phyloP scores from a whole-genome alignment of 1,140 invertebrate genomes.

The Penaeus indicus region DNA sequence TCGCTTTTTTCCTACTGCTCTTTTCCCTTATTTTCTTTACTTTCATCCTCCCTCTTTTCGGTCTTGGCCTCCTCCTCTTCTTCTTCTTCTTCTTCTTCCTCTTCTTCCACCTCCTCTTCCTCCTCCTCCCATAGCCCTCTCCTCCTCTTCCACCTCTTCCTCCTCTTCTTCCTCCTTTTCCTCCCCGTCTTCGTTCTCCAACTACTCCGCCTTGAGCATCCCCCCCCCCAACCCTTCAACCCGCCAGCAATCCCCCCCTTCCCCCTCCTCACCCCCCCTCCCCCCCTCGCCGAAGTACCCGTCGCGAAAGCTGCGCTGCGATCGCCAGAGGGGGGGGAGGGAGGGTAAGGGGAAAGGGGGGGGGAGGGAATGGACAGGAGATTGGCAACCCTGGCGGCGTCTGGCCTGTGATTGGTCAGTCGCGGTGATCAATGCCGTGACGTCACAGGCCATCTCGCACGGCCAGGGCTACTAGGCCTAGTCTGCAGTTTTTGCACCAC shows the following conservation, averaged over 20 bases:
- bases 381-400: conserved; percentile 25
- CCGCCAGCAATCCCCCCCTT: too few species aligned
- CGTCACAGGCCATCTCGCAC: conserved; percentile 52
- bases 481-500: conserved; percentile 56
- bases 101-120: not conserved
- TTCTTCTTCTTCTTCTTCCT: not conserved
- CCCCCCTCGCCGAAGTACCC: not conserved
- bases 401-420: conserved; percentile 48
- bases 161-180: conserved; percentile 1
- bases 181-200: not conserved
- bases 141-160: not conserved
- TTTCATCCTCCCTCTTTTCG: not conserved
- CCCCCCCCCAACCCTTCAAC: not conserved
- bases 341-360: not conserved
- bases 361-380: conserved; percentile 12
- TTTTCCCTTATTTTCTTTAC: not conserved
- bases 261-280: too few species aligned
- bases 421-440: conserved; percentile 53
- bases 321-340: not conserved
- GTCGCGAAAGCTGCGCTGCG: not conserved
- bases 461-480: conserved; percentile 48
- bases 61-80: not conserved
- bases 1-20: not conserved
- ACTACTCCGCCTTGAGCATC: not conserved
- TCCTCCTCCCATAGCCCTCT: not conserved